Conservation (phyloP, 2,888 invertebrate genomes). For the Trachelus tabidus region DNA sequence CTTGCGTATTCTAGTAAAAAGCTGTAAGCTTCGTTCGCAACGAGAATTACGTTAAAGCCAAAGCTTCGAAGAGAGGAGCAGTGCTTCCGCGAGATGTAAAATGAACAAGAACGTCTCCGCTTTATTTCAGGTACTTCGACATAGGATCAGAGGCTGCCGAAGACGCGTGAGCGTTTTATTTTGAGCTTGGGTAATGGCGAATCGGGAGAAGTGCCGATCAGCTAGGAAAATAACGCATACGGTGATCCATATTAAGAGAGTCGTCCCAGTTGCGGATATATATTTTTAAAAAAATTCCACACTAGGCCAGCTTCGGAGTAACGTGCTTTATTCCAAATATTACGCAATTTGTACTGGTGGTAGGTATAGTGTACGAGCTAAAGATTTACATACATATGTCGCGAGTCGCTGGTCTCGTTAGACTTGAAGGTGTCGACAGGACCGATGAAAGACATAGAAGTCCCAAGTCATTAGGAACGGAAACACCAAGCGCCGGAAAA, state of each 20-base stretch:
- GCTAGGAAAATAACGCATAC: neutral
- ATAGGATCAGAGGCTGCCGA: neutral
- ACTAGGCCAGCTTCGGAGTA: neutral
- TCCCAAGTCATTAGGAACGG: conserved; percentile 20
- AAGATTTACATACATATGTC: neutral
- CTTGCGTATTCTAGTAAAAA: neutral
- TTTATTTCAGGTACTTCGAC: neutral
- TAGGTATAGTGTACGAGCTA: neutral
- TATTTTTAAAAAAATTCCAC: neutral
- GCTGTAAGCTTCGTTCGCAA: neutral
- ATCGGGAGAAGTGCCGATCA: neutral
- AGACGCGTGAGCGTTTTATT: neutral
- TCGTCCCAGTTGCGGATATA: neutral
- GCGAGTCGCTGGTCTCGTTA: neutral
- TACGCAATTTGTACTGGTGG: neutral
- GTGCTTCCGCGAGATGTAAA: neutral
- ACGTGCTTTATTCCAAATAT: neutral
- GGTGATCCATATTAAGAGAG: neutral
- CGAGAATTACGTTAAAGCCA: neutral
- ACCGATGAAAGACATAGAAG: conserved; percentile 16
- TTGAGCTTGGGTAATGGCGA: neutral
- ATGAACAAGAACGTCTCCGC: neutral
- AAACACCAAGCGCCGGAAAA: conserved; percentile 3
- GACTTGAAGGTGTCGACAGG: conserved; percentile 18
- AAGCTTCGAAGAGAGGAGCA: neutral